Base-by-base conservation (phyloP, 2,888 invertebrate genomes). In the Odontothrips loti region DNA sequence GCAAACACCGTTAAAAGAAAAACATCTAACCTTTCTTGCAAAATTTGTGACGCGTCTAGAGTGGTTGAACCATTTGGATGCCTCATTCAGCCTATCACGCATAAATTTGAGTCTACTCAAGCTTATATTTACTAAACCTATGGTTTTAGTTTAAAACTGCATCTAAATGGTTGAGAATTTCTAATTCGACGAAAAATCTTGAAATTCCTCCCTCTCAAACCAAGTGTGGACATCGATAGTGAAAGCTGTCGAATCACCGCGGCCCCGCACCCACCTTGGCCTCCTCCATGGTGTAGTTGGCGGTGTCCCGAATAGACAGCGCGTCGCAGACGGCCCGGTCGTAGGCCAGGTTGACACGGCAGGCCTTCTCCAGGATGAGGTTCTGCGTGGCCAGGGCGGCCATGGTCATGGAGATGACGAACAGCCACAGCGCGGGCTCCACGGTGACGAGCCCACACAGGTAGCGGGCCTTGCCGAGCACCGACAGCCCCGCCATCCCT, bases 281-380 rank as follows among this genome's bases (percentile, higher is more conserved):
- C 85, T 93, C 93, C 86, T 93, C 90, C 80, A 87, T 85, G 2
- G 90, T 89, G 84, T 91, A 91, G 83, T 89, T 89, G 10, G 90
- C 90, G 29, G 94, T 95, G 84, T 93, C 91, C 85, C 95, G 90
- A 81, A 90, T 89, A 0, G 93, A 92, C 47, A 95, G 87, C 0
- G 95, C 94, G 85, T 93, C 92, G 86, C 95, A 95, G 8, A 95
- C 90, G 83, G 91, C 90, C 81, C 91, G 90, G 0, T 92, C 90
- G 84, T 93, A 95, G 20, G 88, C 90, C 85, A 95, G 89, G 87
- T 95, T 95, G 0, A 95, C 95, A 83, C 95, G 88, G 86, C 95
- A 95, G 0, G 95, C 95, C 87, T 95, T 95, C 87, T 95, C 95
- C 85, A 95, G 89, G 86, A 94, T 94, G 79, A 95, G 88, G 87